Conservation (phyloP, 2,113 vertebrate genomes). For the Corvus moneduloides region DNA sequence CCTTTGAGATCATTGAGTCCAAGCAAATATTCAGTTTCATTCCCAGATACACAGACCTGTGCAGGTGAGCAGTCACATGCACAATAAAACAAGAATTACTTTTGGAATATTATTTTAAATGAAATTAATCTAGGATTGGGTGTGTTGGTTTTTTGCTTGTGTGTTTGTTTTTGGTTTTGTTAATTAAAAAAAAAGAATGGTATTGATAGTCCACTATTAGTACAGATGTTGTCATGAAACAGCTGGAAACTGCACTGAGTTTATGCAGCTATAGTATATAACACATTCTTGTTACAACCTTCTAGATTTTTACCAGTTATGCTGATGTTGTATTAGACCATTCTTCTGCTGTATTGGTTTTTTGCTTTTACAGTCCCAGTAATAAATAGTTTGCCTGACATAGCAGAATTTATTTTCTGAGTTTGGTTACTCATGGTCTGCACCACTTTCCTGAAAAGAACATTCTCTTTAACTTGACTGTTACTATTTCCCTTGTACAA, state of each 20-base stretch:
- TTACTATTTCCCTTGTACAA: background rate
- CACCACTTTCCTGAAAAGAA: background rate
- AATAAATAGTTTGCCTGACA: background rate
- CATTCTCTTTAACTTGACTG: background rate
- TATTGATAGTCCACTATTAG: background rate
- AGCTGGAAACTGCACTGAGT: background rate
- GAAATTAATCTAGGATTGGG: background rate
- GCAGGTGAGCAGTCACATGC: background rate
- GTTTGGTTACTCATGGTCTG: background rate
- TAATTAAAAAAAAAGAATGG: background rate
- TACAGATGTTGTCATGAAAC: background rate
- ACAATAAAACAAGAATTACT: background rate
- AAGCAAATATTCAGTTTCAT: background rate
- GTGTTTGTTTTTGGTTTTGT: background rate
- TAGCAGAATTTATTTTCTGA: background rate
- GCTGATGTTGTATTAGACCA: background rate
- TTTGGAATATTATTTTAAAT: background rate
- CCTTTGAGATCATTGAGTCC: background rate
- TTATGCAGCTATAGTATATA: background rate
- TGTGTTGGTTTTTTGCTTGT: background rate
- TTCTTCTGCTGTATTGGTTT: background rate
- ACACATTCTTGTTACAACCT: background rate
- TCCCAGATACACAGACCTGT: background rate
- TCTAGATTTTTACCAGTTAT: background rate
- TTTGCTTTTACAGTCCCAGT: background rate